Percentiles rank a stretch among this genome's conserved stretches.
phyloP scores from a whole-genome alignment of 2,888 invertebrate species.

The Amblyjoppa proteus region DNA sequence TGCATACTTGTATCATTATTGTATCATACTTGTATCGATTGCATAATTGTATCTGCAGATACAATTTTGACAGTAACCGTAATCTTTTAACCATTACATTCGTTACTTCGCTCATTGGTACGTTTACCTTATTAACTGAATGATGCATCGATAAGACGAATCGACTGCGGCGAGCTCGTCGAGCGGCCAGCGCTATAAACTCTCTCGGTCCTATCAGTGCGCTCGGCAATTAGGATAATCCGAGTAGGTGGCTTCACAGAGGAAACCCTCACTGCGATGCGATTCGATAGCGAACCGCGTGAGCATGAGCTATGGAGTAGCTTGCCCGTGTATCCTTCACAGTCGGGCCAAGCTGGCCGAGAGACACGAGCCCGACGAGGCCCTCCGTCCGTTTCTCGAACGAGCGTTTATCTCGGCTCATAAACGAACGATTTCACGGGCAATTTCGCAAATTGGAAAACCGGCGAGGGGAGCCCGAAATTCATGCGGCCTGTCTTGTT shows the following conservation, averaged over 20 bases:
- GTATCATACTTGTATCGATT: too few relatives aligned
- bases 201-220: neutral
- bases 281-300: conserved; percentile 32
- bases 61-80: too few relatives aligned
- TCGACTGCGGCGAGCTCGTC: conserved; percentile 6
- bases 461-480: conserved; percentile 44
- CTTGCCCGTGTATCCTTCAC: conserved; percentile 9
- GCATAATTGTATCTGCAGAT: too few relatives aligned
- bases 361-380: conserved; percentile 18
- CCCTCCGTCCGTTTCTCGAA: conserved; percentile 41
- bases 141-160: neutral
- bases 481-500: neutral
- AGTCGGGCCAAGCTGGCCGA: conserved; percentile 15
- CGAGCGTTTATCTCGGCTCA: conserved; percentile 76
- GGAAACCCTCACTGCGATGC: conserved; percentile 22
- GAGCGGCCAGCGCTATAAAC: neutral
- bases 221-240: conserved; percentile 30
- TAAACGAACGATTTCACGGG: conserved; percentile 79
- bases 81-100: too few relatives aligned
- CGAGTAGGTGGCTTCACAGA: conserved; percentile 17
- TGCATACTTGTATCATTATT: too few relatives aligned
- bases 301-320: conserved; percentile 34
- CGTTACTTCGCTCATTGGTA: too few relatives aligned
- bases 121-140: too few relatives aligned
- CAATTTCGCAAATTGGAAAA: conserved; percentile 80